Base-by-base conservation (phyloP, 2,797 vertebrate genomes). In the Mustela erminea region DNA sequence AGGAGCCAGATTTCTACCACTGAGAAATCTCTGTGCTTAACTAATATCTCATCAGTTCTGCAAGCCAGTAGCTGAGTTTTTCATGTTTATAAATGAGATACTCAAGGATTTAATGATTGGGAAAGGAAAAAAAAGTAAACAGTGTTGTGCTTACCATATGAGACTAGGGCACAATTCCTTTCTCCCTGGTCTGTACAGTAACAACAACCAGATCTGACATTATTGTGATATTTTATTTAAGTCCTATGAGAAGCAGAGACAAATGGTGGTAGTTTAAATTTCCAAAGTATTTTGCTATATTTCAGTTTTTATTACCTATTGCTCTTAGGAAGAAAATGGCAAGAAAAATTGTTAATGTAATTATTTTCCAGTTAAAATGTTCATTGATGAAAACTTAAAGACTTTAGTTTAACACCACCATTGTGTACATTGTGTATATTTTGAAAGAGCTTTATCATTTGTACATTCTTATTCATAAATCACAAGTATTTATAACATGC, bases 21-120 rank as follows among this genome's bases (percentile, higher is more conserved):
- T 2, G 18, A 70, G 8, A 87, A 87, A 87, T 84, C 25, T 68
- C 49, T 87, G 64, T n/a, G 78, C 17, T 64, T 56, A 87, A 84
- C 11, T 41, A 92, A 58, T 43, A 68, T 46, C 38, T 92, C 64
- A 95, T 8, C 43, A 89, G 10, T 64, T 93, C 81, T 85, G 7
- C 32, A 80, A 81, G 20, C 0, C 14, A 95, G 3, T 43, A 80
- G 74, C 80, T 54, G 56, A 95, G n/a, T 46, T 78, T 11, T 96
- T 97, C 56, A 64, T 82, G 54, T 68, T 90, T 97, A 52, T 83
- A 92, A 96, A 74, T 92, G 13, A 86, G 89, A 94, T 68, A 20
- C 10, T 66, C 7, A 66, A 86, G 68, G 27, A 68, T 87, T 83
- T 62, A 90, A 86, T 58, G 77, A 62, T 56, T 77, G 77, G 20